Evolutionary conservation across 2,888 invertebrate species (phyloP).

Genomic region (Drosophila borborema): DNA sequence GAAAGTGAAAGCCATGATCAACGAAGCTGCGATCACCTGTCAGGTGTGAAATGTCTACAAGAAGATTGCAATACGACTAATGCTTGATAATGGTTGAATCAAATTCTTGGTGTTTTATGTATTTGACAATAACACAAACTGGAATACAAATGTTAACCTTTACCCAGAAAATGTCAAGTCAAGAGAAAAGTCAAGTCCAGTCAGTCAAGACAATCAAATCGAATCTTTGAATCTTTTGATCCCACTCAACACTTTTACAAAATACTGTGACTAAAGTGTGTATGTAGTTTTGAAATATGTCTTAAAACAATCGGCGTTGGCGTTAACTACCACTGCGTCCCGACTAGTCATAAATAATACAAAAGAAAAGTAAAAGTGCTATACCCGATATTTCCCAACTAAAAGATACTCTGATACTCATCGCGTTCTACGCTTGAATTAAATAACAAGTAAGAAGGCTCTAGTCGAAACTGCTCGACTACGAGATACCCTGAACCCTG

Average conservation of each 20-base stretch:
- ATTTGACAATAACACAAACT: not conserved
- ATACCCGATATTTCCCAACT: not conserved
- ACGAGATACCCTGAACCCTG: no score
- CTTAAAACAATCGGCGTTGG: slow-evolving; percentile 52
- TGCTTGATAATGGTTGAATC: slow-evolving; percentile 18
- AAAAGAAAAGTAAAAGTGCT: not conserved
- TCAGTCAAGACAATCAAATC: slow-evolving; percentile 37
- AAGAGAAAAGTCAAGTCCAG: not conserved
- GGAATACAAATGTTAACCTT: not conserved
- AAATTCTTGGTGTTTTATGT: slow-evolving; percentile 31
- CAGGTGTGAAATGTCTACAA: slow-evolving; percentile 58
- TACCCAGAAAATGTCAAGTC: no score
- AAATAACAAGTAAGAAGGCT: no score
- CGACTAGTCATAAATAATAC: slow-evolving; percentile 44
- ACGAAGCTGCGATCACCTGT: slow-evolving; percentile 55
- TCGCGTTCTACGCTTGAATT: not conserved
- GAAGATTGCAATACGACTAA: slow-evolving; percentile 35
- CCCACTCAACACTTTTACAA: slow-evolving; percentile 71
- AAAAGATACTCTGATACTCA: not conserved
- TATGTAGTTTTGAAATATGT: not conserved
- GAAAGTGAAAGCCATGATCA: slow-evolving; percentile 65
- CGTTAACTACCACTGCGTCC: slow-evolving; percentile 51
- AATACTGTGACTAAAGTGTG: not conserved
- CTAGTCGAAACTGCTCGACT: no score
- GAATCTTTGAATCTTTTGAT: slow-evolving; percentile 55